Percentiles rank a stretch among this genome's conserved stretches.
Evolutionary conservation across 2,888 invertebrate genomes (phyloP).

Genomic region (Hedychridium roseum): DNA sequence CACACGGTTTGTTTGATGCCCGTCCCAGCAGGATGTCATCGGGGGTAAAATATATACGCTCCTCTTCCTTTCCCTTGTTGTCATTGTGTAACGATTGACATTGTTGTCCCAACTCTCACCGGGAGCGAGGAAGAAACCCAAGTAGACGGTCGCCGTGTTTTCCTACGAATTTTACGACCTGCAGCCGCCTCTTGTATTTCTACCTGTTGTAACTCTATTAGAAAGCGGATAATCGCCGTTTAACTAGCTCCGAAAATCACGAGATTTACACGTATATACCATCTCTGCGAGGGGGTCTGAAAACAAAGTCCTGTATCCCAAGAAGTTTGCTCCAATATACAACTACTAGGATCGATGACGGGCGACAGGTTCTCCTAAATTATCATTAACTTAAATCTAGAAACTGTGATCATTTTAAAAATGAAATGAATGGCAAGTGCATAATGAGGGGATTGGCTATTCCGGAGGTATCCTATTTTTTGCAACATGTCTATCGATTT

Average conservation of each 20-base stretch:
- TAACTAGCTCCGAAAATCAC: conserved; percentile 13
- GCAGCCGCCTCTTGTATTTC: not conserved
- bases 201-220: conserved; percentile 21
- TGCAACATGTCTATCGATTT: too few relatives aligned
- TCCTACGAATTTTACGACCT: conserved; percentile 19
- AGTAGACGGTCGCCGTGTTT: conserved; percentile 4
- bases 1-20: conserved; percentile 17
- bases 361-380: too few relatives aligned
- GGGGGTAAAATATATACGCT: conserved; percentile 2
- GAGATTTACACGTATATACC: not conserved
- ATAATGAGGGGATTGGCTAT: too few relatives aligned
- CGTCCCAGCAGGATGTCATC: not conserved
- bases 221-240: conserved; percentile 14
- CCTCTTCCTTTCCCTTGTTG: conserved; percentile 2
- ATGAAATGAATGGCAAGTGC: too few relatives aligned
- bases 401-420: too few relatives aligned
- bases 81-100: conserved; percentile 30
- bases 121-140: conserved; percentile 18
- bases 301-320: too few relatives aligned
- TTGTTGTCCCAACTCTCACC: conserved; percentile 48
- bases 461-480: too few relatives aligned
- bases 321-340: too few relatives aligned
- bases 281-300: too few relatives aligned
- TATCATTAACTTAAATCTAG: too few relatives aligned
- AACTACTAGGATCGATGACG: too few relatives aligned